phyloP scores from a whole-genome alignment of 2,113 vertebrate genomes.

The Cnemophilus loriae region DNA sequence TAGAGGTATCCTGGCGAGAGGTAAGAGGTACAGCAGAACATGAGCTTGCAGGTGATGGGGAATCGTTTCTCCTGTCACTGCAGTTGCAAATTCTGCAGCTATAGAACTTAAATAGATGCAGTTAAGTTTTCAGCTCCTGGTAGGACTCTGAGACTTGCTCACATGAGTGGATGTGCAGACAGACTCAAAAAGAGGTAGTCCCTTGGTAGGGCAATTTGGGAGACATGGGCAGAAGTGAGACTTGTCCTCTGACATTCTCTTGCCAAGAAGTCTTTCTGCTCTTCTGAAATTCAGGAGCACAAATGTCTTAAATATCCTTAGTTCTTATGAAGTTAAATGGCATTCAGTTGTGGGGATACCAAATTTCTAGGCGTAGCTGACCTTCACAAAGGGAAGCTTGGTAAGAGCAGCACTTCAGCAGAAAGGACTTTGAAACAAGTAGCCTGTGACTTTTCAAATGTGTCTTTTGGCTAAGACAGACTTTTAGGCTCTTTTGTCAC shows the following conservation, averaged over 20 bases:
- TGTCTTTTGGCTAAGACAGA: neutral
- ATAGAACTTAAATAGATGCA: no score
- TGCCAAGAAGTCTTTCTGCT: neutral
- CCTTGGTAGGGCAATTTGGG: neutral
- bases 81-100: neutral
- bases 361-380: neutral
- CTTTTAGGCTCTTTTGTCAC: neutral
- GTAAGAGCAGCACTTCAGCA: neutral
- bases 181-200: neutral
- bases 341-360: neutral
- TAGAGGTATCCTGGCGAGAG: neutral
- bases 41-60: neutral
- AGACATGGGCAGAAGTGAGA: neutral
- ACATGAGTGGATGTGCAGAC: neutral
- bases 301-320: neutral
- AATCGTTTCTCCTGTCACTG: neutral
- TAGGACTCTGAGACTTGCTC: neutral
- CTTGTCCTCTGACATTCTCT: neutral
- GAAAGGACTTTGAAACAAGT: neutral
- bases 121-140: neutral
- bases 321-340: neutral
- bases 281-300: neutral
- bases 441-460: neutral
- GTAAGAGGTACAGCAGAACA: neutral
- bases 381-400: neutral